Conservation (phyloP, 1,140 invertebrate species). For the Zaprionus capensis region DNA sequence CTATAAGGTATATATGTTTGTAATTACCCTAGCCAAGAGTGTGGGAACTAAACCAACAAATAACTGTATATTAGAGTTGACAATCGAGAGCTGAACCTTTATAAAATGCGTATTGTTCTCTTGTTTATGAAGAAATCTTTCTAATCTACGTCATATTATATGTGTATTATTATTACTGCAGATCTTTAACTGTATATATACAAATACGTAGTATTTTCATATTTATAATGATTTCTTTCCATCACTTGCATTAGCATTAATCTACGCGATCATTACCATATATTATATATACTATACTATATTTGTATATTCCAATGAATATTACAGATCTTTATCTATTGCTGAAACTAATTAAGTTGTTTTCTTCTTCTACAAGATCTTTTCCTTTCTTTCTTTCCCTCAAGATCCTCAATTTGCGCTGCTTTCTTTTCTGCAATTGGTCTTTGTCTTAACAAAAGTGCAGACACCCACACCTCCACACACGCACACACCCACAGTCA, state of each 20-base stretch:
- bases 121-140: not conserved
- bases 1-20: not conserved
- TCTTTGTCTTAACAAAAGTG: slow-evolving; percentile 2
- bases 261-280: not conserved
- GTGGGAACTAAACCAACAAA: not conserved
- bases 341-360: not conserved
- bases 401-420: not conserved
- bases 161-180: too few relatives aligned
- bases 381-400: too few relatives aligned
- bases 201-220: too few relatives aligned
- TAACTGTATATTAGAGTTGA: not conserved
- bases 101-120: not conserved
- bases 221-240: too few relatives aligned
- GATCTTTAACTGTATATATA: too few relatives aligned
- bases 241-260: not conserved
- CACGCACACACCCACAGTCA: not conserved
- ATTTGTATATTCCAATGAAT: not conserved
- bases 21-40: not conserved
- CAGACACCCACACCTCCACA: slow-evolving; percentile 10
- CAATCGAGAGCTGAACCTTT: not conserved
- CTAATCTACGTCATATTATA: too few relatives aligned
- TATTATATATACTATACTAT: too few relatives aligned
- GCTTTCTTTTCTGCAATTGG: slow-evolving; percentile 15
- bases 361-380: not conserved
- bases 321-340: not conserved